These are phyloP conservation scores for Reinhardtius hippoglossoides DNA, from an alignment of 2,113 vertebrate genomes.

Conservation along the genomic window DNA sequence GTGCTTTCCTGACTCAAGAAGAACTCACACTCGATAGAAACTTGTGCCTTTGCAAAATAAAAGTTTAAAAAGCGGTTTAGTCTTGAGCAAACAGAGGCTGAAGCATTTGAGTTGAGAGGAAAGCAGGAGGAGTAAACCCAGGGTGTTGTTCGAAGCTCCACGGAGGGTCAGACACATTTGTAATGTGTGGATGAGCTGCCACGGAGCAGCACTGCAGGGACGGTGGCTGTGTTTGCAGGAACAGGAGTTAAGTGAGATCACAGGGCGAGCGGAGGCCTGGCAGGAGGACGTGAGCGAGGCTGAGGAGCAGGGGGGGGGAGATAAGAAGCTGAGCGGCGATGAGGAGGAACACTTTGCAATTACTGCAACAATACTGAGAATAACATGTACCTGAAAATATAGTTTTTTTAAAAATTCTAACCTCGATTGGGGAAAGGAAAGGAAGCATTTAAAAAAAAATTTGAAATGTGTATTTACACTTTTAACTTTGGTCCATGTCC, in stretches of 20 bases:
- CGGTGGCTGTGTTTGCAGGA: constrained; percentile 44
- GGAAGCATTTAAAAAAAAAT: no score
- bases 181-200: constrained; percentile 57
- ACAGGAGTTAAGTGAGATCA: constrained; percentile 47
- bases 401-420: no score
- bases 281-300: constrained; percentile 28
- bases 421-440: neutral
- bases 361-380: no score
- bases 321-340: neutral
- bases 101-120: neutral
- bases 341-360: no score
- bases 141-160: constrained; percentile 32
- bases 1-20: neutral
- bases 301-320: constrained; percentile 18
- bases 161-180: constrained; percentile 59
- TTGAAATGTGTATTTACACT: no score
- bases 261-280: constrained; percentile 41
- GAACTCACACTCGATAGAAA: neutral
- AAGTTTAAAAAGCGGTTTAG: neutral
- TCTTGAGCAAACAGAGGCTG: neutral
- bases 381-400: no score
- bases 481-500: no score
- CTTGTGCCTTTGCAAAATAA: neutral
- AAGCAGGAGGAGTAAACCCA: neutral
- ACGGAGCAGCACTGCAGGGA: constrained; percentile 45